Percentiles rank a stretch among this genome's conserved stretches.
Conservation (phyloP, 1,140 invertebrate species). For the Zaprionus gabonicus region DNA sequence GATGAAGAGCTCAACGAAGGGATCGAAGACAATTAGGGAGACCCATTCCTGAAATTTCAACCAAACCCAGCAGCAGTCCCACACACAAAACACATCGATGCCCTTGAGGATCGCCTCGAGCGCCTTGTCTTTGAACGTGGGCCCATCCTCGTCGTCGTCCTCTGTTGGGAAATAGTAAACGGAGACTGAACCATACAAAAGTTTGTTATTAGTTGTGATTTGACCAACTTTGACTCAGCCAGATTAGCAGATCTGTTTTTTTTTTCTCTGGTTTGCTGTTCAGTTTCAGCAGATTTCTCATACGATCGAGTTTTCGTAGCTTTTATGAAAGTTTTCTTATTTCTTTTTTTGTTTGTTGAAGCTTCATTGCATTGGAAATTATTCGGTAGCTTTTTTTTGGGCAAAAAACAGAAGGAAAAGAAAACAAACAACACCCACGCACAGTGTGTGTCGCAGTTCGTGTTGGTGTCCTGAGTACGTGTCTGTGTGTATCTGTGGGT, state of each 20-base stretch:
- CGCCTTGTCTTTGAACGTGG: slow-evolving; percentile 94
- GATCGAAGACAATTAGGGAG: slow-evolving; percentile 97
- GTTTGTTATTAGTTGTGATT: slow-evolving; percentile 88
- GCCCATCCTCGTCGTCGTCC: slow-evolving; percentile 94
- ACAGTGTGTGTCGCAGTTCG: slow-evolving; percentile 6
- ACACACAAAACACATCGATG: slow-evolving; percentile 97
- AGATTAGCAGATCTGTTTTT: slow-evolving; percentile 85
- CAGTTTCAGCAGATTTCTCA: slow-evolving; percentile 32
- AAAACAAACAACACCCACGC: slow-evolving; percentile 38
- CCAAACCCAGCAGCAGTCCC: slow-evolving; percentile 98
- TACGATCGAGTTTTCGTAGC: slow-evolving; percentile 44
- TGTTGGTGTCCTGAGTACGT: slow-evolving; percentile 19
- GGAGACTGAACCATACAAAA: slow-evolving; percentile 90
- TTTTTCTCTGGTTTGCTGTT: slow-evolving; percentile 23
- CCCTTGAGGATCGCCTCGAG: slow-evolving; percentile 90
- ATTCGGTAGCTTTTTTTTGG: slow-evolving; percentile 65
- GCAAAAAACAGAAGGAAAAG: slow-evolving; percentile 23
- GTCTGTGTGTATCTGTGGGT: slow-evolving; percentile 22
- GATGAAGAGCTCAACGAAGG: slow-evolving; percentile 99
- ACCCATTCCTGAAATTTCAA: slow-evolving; percentile 95
- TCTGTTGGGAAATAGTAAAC: slow-evolving; percentile 96
- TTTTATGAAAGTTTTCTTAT: slow-evolving; percentile 26
- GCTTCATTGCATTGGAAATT: slow-evolving; percentile 80
- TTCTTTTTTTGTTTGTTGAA: slow-evolving; percentile 48
- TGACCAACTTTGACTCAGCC: slow-evolving; percentile 87